These are phyloP conservation scores for Cryptophagus acutangulus DNA, from an alignment of 2,888 invertebrate genomes.

Conservation along the genomic window DNA sequence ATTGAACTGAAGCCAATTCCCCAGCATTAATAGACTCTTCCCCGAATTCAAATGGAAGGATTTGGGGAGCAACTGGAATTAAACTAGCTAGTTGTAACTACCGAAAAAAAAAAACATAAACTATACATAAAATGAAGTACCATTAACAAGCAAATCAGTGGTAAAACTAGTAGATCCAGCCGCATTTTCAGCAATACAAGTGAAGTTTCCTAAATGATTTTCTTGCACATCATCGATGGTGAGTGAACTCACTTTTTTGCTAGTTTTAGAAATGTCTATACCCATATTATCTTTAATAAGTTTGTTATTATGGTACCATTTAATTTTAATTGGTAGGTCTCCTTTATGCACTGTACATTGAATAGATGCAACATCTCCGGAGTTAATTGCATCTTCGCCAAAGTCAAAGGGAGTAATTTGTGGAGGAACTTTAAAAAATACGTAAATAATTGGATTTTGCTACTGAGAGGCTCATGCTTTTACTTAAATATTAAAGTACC, in stretches of 20 bases:
- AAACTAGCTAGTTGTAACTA: constrained; percentile 44
- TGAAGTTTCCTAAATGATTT: constrained; percentile 69
- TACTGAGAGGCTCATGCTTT: constrained; percentile 9
- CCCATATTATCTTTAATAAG: constrained; percentile 43
- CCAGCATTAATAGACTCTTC: constrained; percentile 60
- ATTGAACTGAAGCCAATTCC: constrained; percentile 64
- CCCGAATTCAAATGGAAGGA: constrained; percentile 55
- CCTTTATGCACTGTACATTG: constrained; percentile 68
- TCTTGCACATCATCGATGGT: constrained; percentile 60
- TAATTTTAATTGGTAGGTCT: constrained; percentile 61
- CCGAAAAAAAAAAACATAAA: constrained; percentile 30
- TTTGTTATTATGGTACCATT: constrained; percentile 56
- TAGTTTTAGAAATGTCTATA: constrained; percentile 44
- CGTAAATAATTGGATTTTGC: constrained; percentile 40
- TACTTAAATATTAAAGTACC: constrained; percentile 39
- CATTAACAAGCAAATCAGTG: constrained; percentile 61
- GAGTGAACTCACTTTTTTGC: constrained; percentile 54
- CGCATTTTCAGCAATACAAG: constrained; percentile 66
- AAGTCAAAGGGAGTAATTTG: constrained; percentile 56
- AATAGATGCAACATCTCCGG: constrained; percentile 65
- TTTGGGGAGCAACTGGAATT: constrained; percentile 51
- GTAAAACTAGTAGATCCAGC: constrained; percentile 63
- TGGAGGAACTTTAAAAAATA: constrained; percentile 45
- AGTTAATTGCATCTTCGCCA: constrained; percentile 56
- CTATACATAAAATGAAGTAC: no score